Evolutionary conservation across 1,140 invertebrate genomes (phyloP).

Genomic region (Drosophila parvula): DNA sequence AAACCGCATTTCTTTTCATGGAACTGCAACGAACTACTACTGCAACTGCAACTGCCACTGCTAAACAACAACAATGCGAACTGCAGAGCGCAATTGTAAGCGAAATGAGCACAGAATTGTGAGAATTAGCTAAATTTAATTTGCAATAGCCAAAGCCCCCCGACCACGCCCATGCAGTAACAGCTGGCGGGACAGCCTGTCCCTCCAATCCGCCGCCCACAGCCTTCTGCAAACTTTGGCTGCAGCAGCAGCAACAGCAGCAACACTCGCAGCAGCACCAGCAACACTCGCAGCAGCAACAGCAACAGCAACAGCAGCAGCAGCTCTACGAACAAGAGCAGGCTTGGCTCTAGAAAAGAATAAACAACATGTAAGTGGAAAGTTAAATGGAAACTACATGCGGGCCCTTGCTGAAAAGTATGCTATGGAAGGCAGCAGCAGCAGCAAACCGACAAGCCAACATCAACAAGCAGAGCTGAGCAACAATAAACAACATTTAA

Average conservation of each 20-base stretch:
- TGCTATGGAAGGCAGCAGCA: conserved; percentile 43
- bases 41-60: conserved; percentile 40
- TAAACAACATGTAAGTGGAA: conserved; percentile 68
- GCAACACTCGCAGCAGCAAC: conserved; percentile 53
- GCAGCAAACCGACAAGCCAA: conserved; percentile 28
- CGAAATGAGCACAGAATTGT: conserved; percentile 84
- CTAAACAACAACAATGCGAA: conserved; percentile 51
- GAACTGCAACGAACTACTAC: conserved; percentile 35
- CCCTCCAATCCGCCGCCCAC: conserved; percentile 72
- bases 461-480: conserved; percentile 46
- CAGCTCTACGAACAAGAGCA: conserved; percentile 71
- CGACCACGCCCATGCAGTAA: conserved; percentile 53
- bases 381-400: conserved; percentile 78
- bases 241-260: conserved; percentile 76
- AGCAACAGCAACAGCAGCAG: conserved; percentile 43
- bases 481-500: conserved; percentile 81
- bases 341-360: conserved; percentile 69
- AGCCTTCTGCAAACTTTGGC: conserved; percentile 82
- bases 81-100: conserved; percentile 83
- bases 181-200: conserved; percentile 43
- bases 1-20: conserved; percentile 48
- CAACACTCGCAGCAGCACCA: conserved; percentile 55
- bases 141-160: conserved; percentile 78
- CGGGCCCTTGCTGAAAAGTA: conserved; percentile 61
- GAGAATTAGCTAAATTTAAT: conserved; percentile 84